These are phyloP conservation scores for Spisula subtruncata DNA, from an alignment of 2,888 invertebrate genomes.

Conservation along the genomic window DNA sequence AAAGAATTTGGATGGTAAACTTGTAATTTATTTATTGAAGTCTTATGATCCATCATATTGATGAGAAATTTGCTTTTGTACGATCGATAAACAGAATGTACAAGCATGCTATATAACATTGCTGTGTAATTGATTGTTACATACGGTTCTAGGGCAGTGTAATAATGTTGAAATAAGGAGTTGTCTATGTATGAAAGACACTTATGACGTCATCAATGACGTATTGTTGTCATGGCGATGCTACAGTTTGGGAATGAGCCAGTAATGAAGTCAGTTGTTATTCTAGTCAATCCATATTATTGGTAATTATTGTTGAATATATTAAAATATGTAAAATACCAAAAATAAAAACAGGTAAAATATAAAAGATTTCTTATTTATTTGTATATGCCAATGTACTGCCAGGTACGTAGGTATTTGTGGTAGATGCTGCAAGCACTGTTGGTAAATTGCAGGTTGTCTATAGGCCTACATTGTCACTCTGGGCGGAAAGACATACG, in stretches of 20 bases:
- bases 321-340: constrained; percentile 37
- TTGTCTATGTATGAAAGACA: not conserved
- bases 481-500: too few relatives aligned
- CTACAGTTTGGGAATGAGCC: constrained; percentile 61
- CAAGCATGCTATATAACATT: not conserved
- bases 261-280: constrained; percentile 44
- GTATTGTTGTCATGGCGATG: constrained; percentile 35
- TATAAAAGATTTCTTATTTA: too few relatives aligned
- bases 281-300: constrained; percentile 43
- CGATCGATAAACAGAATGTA: not conserved
- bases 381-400: too few relatives aligned
- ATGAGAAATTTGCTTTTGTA: too few relatives aligned
- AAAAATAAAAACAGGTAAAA: too few relatives aligned
- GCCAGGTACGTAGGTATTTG: too few relatives aligned
- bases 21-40: not conserved
- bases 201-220: too few relatives aligned
- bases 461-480: too few relatives aligned
- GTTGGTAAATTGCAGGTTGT: too few relatives aligned
- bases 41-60: not conserved
- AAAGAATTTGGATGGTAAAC: not conserved
- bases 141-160: not conserved
- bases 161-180: not conserved
- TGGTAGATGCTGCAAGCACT: too few relatives aligned
- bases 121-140: not conserved
- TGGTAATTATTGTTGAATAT: constrained; percentile 27